phyloP scores from a whole-genome alignment of 1,140 invertebrate genomes.

The Brachionus calyciflorus region DNA sequence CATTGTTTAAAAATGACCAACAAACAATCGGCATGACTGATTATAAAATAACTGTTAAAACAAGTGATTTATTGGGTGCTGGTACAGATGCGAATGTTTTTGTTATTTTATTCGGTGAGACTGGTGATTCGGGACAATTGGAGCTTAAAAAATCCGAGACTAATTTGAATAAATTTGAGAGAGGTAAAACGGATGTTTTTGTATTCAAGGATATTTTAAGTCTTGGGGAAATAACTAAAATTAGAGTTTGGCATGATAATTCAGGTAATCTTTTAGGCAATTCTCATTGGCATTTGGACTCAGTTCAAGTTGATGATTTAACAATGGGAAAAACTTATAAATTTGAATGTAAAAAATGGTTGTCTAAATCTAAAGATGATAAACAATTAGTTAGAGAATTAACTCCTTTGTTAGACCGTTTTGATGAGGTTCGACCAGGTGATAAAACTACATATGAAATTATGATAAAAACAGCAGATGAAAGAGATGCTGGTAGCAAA shows the following conservation, averaged over 20 bases:
- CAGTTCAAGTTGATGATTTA: slow-evolving; percentile 57
- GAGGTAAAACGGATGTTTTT: slow-evolving; percentile 56
- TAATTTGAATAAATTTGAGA: slow-evolving; percentile 56
- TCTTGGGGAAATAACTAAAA: slow-evolving; percentile 56
- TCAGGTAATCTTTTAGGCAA: slow-evolving; percentile 55
- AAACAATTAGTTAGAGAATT: slow-evolving; percentile 57
- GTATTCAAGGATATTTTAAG: slow-evolving; percentile 54
- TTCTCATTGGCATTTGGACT: slow-evolving; percentile 57
- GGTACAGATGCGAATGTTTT: slow-evolving; percentile 51
- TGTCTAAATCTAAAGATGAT: slow-evolving; percentile 58
- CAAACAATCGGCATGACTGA: slow-evolving; percentile 55
- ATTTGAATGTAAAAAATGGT: slow-evolving; percentile 60
- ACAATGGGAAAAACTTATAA: slow-evolving; percentile 54
- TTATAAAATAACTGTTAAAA: slow-evolving; percentile 56
- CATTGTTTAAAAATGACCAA: neutral
- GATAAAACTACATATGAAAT: slow-evolving; percentile 58
- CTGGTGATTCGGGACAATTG: slow-evolving; percentile 59
- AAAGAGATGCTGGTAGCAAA: slow-evolving; percentile 57
- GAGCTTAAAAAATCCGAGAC: slow-evolving; percentile 57
- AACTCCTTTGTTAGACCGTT: slow-evolving; percentile 57
- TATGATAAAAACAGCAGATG: slow-evolving; percentile 55
- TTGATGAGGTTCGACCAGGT: slow-evolving; percentile 59
- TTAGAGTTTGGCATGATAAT: slow-evolving; percentile 61
- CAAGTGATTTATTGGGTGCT: slow-evolving; percentile 53
- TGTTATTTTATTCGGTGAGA: slow-evolving; percentile 57